A percentile compares a stretch with the other conserved stretches of the same genome.
Conservation (phyloP, 2,888 invertebrate genomes). For the Chironomus riparius region DNA sequence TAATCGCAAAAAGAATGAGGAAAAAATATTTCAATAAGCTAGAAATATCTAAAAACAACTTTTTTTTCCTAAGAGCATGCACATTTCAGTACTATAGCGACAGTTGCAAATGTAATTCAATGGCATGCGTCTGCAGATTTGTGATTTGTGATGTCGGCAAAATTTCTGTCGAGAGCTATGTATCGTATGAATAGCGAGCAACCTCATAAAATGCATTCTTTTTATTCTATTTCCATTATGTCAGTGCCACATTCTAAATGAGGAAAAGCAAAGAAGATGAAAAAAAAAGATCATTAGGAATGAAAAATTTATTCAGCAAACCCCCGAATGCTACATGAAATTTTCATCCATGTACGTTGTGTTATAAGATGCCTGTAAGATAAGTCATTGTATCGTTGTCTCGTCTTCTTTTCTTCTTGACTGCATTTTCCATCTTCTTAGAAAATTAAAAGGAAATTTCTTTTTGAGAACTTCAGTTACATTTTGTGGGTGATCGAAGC, state of each 20-base stretch:
- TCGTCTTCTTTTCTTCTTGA: background rate
- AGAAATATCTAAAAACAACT: too few species aligned
- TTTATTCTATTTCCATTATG: too few species aligned
- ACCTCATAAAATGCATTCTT: too few species aligned
- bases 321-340: background rate
- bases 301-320: background rate
- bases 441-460: background rate
- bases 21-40: background rate
- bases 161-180: background rate
- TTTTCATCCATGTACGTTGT: background rate
- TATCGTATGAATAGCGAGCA: background rate
- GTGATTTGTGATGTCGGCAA: slow-evolving; percentile 4
- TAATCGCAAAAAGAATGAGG: too few species aligned
- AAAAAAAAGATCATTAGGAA: background rate
- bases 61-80: background rate
- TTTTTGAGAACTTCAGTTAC: background rate
- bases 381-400: background rate
- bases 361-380: background rate
- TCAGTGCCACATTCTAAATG: background rate
- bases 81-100: background rate
- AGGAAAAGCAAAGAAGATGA: background rate
- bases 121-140: slow-evolving; percentile 4
- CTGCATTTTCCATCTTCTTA: background rate
- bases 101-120: slow-evolving; percentile 6
- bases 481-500: background rate